A percentile compares a stretch with the other conserved stretches of the same genome.
phyloP scores from a whole-genome alignment of 2,888 invertebrate genomes.

The Colostygia pectinataria region DNA sequence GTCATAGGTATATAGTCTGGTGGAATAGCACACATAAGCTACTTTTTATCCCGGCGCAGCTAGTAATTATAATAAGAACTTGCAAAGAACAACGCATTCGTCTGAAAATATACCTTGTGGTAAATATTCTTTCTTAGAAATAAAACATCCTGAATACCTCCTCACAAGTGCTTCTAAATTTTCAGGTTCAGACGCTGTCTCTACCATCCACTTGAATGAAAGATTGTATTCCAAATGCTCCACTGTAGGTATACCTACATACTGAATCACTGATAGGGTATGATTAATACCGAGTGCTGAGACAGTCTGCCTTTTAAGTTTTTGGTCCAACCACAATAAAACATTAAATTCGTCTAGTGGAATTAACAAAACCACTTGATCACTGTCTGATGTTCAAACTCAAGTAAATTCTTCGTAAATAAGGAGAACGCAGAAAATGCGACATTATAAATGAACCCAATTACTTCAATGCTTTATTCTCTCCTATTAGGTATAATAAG shows the following conservation, averaged over 20 bases:
- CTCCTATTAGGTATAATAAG: too few species aligned
- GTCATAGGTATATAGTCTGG: too few species aligned
- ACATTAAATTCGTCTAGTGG: constrained; percentile 19
- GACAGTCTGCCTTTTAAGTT: constrained; percentile 18
- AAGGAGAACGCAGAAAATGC: too few species aligned
- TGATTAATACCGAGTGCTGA: constrained; percentile 29
- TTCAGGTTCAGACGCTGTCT: constrained; percentile 43
- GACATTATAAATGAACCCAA: too few species aligned
- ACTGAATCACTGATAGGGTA: constrained; percentile 20
- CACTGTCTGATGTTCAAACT: constrained; percentile 7
- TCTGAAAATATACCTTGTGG: neutral
- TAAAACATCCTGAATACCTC: constrained; percentile 15
- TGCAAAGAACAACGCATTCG: too few species aligned
- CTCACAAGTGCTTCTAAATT: constrained; percentile 43
- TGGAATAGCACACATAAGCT: too few species aligned
- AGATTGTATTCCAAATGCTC: constrained; percentile 25
- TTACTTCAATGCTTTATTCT: too few species aligned
- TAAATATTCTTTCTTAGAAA: neutral
- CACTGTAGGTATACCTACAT: constrained; percentile 8
- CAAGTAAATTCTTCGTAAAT: neutral
- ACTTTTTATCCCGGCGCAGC: too few species aligned
- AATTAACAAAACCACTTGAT: constrained; percentile 13
- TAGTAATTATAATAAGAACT: too few species aligned
- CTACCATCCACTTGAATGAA: constrained; percentile 33
- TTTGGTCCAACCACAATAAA: constrained; percentile 12